Evolutionary conservation across 2,888 invertebrate genomes (phyloP).

Genomic region (Apomyelois bistriatella): DNA sequence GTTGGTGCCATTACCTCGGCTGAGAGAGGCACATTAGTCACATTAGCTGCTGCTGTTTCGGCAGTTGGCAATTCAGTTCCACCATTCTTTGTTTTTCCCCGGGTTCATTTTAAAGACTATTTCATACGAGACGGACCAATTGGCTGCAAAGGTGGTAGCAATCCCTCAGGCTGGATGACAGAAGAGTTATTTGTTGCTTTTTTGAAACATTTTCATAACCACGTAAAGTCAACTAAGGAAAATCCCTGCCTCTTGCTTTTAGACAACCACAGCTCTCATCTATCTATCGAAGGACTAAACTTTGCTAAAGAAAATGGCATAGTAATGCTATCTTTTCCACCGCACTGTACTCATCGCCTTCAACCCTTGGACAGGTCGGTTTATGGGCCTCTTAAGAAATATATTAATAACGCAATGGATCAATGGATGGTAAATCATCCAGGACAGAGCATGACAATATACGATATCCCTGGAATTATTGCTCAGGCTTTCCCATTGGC

Average conservation of each 20-base stretch:
- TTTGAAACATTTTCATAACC: conserved; percentile 1
- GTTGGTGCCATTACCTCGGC: background rate
- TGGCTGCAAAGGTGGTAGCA: conserved; percentile 11
- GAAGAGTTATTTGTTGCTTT: conserved; percentile 10
- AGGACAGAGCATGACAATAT: conserved; percentile 20
- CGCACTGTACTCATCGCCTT: conserved; percentile 40
- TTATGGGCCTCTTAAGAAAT: conserved; percentile 23
- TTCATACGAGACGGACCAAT: conserved; percentile 11
- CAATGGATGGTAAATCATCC: conserved; percentile 20
- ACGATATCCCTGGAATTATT: conserved; percentile 13
- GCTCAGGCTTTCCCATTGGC: conserved; percentile 18
- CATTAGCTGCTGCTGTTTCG: background rate
- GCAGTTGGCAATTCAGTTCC: conserved; percentile 7
- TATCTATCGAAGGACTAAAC: conserved; percentile 16
- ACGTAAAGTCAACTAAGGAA: conserved; percentile 14
- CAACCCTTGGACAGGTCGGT: conserved; percentile 38
- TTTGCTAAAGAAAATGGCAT: conserved; percentile 22
- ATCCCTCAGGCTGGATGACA: conserved; percentile 12
- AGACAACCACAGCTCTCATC: conserved; percentile 17
- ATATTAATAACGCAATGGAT: conserved; percentile 16
- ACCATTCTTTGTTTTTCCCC: conserved; percentile 15
- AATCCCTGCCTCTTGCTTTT: conserved; percentile 15
- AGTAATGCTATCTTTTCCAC: conserved; percentile 27
- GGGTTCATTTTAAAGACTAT: conserved; percentile 2
- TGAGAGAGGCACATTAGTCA: background rate